phyloP scores from a whole-genome alignment of 2,113 vertebrate genomes.

The Megaleporinus macrocephalus region DNA sequence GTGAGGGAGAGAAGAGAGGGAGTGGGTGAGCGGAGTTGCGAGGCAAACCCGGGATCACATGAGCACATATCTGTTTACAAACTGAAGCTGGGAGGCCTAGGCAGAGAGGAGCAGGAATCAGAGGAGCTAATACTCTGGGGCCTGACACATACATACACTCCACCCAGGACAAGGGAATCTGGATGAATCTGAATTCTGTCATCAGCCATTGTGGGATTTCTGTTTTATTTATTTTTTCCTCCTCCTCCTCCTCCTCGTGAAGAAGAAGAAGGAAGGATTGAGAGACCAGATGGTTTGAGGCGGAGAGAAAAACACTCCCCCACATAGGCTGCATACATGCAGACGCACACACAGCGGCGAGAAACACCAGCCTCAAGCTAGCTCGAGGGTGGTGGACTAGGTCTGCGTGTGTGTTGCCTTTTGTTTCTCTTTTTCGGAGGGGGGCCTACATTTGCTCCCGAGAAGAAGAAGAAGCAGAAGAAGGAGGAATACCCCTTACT shows the following conservation, averaged over 20 bases:
- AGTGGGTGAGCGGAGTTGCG: constrained; percentile 76
- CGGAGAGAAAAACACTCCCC: constrained; percentile 57
- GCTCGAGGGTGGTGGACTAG: constrained; percentile 65
- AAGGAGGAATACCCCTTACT: constrained; percentile 66
- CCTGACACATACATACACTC: constrained; percentile 1
- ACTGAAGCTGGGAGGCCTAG: constrained; percentile 71
- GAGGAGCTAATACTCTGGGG: constrained; percentile 29
- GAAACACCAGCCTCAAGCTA: constrained; percentile 54
- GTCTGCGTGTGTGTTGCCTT: constrained; percentile 57
- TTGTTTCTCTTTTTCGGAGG: constrained; percentile 61
- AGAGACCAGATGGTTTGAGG: constrained; percentile 58
- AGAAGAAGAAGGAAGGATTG: constrained; percentile 21
- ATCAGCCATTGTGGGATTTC: neutral
- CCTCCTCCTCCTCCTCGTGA: neutral
- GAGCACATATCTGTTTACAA: constrained; percentile 86
- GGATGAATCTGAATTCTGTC: constrained; percentile 15
- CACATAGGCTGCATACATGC: constrained; percentile 54
- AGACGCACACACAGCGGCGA: constrained; percentile 61
- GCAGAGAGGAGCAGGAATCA: constrained; percentile 61
- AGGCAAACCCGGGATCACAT: constrained; percentile 85
- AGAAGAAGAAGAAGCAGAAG: constrained; percentile 60
- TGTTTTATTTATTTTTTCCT: neutral
- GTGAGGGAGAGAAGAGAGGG: constrained; percentile 28
- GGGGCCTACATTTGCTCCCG: constrained; percentile 56
- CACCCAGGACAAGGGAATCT: constrained; percentile 24